A percentile compares a stretch with the other conserved stretches of the same genome.
These are phyloP conservation scores for Helicoverpa armigera DNA, from an alignment of 1,140 invertebrate genomes.

Conservation along the genomic window DNA sequence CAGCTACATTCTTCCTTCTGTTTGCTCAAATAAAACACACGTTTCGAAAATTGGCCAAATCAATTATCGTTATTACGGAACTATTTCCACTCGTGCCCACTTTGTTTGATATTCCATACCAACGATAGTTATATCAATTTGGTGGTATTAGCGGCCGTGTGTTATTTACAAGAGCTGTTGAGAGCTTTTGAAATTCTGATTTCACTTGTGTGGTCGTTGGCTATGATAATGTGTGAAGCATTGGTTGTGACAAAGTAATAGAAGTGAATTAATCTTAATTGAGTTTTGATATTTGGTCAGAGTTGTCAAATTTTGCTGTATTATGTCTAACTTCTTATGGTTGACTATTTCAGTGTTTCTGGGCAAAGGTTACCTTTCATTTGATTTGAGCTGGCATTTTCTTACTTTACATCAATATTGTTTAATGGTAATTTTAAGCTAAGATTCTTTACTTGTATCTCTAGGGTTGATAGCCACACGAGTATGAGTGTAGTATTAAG, in stretches of 20 bases:
- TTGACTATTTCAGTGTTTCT: neutral
- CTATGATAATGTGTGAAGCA: constrained; percentile 37
- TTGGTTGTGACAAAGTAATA: constrained; percentile 30
- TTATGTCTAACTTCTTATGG: neutral
- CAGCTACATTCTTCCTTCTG: neutral
- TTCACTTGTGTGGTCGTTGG: constrained; percentile 57
- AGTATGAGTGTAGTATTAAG: too few relatives aligned
- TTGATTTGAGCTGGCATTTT: too few relatives aligned
- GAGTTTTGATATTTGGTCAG: neutral
- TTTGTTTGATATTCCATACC: constrained; percentile 39
- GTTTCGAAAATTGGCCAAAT: constrained; percentile 48
- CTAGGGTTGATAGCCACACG: too few relatives aligned
- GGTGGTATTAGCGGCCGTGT: constrained; percentile 32
- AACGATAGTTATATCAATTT: constrained; percentile 50
- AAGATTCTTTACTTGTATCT: too few relatives aligned
- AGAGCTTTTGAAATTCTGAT: constrained; percentile 39
- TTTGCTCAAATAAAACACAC: constrained; percentile 38
- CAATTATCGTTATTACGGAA: constrained; percentile 46
- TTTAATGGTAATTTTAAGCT: too few relatives aligned
- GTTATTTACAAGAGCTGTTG: constrained; percentile 16
- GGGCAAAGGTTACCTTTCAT: too few relatives aligned
- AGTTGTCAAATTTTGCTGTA: too few relatives aligned
- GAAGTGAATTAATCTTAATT: constrained; percentile 31
- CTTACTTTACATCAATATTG: too few relatives aligned
- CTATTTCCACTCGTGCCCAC: constrained; percentile 41